phyloP scores from a whole-genome alignment of 2,888 invertebrate species.

The Electrophaes corylata region DNA sequence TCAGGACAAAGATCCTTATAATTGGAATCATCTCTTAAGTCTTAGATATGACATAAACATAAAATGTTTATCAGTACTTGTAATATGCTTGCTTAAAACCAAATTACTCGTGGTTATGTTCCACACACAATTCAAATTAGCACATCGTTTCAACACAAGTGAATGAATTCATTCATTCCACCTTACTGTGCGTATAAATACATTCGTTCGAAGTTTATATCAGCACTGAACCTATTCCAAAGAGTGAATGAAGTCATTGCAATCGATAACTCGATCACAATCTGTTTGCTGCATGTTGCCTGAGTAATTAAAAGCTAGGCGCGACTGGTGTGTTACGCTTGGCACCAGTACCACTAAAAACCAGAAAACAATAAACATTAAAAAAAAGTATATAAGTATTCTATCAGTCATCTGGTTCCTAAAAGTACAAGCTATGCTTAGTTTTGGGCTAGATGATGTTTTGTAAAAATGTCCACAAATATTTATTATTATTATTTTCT shows the following conservation, averaged over 20 bases:
- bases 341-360: background rate
- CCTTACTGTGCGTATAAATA: background rate
- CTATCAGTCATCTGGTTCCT: too few species aligned
- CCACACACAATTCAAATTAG: background rate
- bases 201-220: constrained; percentile 20
- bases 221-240: constrained; percentile 28
- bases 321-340: constrained; percentile 18
- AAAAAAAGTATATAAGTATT: too few species aligned
- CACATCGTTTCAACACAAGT: background rate
- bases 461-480: too few species aligned
- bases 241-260: constrained; percentile 47
- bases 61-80: too few species aligned
- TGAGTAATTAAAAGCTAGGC: constrained; percentile 35
- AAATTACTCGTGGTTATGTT: background rate
- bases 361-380: too few species aligned
- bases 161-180: background rate
- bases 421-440: too few species aligned
- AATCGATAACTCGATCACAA: constrained; percentile 36
- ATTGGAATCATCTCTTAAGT: too few species aligned
- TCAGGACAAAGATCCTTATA: too few species aligned
- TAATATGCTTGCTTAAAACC: too few species aligned
- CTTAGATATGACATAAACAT: too few species aligned
- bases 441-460: too few species aligned
- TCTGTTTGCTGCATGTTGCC: constrained; percentile 23
- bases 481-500: too few species aligned